Conservation (phyloP, 2,797 vertebrate genomes). For the Amniataba percoides region DNA sequence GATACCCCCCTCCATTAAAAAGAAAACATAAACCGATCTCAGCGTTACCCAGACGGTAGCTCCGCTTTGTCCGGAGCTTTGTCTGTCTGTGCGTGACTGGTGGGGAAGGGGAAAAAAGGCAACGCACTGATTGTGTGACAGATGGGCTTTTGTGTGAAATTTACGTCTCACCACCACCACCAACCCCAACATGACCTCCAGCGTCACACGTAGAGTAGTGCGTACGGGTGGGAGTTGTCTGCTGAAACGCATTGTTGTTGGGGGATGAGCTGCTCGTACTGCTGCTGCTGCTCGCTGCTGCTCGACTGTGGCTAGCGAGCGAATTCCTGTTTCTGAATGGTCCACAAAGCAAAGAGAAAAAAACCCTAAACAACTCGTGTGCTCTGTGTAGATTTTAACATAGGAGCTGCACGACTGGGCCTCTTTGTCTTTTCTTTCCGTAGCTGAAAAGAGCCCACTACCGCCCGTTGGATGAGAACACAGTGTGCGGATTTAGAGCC, state of each 20-base stretch:
- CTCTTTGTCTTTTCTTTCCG: slow-evolving; percentile 29
- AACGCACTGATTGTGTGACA: slow-evolving; percentile 71
- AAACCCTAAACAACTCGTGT: slow-evolving; percentile 5
- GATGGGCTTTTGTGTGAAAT: slow-evolving; percentile 81
- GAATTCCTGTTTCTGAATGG: slow-evolving; percentile 63
- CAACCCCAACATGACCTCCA: slow-evolving; percentile 76
- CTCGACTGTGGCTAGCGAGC: slow-evolving; percentile 72
- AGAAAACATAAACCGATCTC: background rate
- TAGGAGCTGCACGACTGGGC: slow-evolving; percentile 45
- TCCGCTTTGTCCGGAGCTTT: slow-evolving; percentile 62
- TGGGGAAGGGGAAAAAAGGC: slow-evolving; percentile 38
- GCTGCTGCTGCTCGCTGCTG: slow-evolving; percentile 71
- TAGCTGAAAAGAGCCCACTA: slow-evolving; percentile 48
- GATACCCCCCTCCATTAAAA: no score
- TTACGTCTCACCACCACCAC: slow-evolving; percentile 65
- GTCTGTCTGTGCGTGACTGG: slow-evolving; percentile 9
- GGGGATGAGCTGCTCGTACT: slow-evolving; percentile 76
- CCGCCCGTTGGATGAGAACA: slow-evolving; percentile 84
- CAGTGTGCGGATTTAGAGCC: slow-evolving; percentile 80
- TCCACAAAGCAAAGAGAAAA: slow-evolving; percentile 54
- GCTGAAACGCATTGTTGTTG: slow-evolving; percentile 83
- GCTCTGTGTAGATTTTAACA: slow-evolving; percentile 13
- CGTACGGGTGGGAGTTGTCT: slow-evolving; percentile 84
- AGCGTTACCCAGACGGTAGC: background rate
- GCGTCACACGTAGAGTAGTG: slow-evolving; percentile 77